These are phyloP conservation scores for Phalanger gymnotis DNA, from an alignment of 2,797 vertebrate species.

Conservation along the genomic window DNA sequence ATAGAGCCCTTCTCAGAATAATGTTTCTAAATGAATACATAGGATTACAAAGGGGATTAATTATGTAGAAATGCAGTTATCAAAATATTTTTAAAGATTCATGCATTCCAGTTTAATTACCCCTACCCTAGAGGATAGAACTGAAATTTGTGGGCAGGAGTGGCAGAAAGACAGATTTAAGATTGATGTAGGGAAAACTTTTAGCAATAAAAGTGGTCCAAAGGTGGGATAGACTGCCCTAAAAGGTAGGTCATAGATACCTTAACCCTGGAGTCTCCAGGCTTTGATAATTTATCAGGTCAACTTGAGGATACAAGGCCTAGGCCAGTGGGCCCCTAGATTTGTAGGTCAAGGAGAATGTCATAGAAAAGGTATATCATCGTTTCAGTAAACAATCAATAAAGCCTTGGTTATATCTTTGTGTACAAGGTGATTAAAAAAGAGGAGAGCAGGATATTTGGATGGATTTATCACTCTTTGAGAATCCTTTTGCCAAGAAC, in stretches of 20 bases:
- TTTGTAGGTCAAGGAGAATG: neutral
- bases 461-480: neutral
- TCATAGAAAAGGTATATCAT: neutral
- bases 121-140: neutral
- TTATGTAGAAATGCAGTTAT: neutral
- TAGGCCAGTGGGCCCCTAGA: neutral
- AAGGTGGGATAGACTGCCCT: neutral
- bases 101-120: neutral
- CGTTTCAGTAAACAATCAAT: neutral
- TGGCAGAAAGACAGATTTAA: neutral
- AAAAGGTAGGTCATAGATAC: neutral
- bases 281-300: neutral
- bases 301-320: neutral
- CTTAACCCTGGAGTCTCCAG: neutral
- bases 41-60: neutral
- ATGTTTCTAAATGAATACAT: neutral
- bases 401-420: neutral
- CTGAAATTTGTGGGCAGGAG: neutral
- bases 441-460: neutral
- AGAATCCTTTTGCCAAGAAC: neutral
- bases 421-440: neutral
- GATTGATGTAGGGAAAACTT: neutral
- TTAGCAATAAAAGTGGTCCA: neutral
- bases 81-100: neutral
- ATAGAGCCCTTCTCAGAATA: neutral